Percentiles rank a stretch among this genome's conserved stretches.
Conservation (phyloP, 2,888 invertebrate genomes). For the Flexamia atlantica region DNA sequence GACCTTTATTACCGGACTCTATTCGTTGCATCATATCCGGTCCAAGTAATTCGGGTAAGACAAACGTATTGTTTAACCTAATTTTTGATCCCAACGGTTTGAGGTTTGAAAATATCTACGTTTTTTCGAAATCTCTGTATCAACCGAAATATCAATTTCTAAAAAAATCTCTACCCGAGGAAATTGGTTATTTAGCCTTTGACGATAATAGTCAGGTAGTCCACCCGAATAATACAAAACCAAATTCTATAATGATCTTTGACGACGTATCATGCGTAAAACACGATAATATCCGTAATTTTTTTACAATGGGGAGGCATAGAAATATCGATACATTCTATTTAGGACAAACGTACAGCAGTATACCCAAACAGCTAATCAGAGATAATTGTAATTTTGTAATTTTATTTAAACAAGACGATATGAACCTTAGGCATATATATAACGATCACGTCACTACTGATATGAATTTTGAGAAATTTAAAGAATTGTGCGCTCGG, state of each 20-base stretch:
- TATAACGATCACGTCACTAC: too few species aligned
- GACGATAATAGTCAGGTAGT: constrained; percentile 36
- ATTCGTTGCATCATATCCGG: not conserved
- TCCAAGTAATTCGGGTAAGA: constrained; percentile 15
- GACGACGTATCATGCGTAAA: constrained; percentile 51
- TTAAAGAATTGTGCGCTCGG: too few species aligned
- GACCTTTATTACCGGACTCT: not conserved
- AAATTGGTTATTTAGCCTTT: constrained; percentile 36
- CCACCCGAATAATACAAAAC: constrained; percentile 31
- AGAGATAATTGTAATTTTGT: constrained; percentile 73
- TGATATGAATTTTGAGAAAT: too few species aligned
- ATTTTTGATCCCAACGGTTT: too few species aligned
- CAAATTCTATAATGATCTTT: constrained; percentile 53
- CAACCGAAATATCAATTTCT: constrained; percentile 24
- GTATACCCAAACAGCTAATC: constrained; percentile 72
- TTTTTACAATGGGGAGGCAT: constrained; percentile 51
- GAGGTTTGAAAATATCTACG: constrained; percentile 52
- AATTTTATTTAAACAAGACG: constrained; percentile 73
- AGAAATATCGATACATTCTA: constrained; percentile 55
- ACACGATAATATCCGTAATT: constrained; percentile 47
- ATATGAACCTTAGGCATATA: too few species aligned
- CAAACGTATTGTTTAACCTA: not conserved
- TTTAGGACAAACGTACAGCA: constrained; percentile 54
- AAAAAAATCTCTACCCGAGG: not conserved
- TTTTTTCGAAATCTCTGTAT: constrained; percentile 52